phyloP scores from a whole-genome alignment of 2,888 invertebrate genomes.

The Scaeva pyrastri region DNA sequence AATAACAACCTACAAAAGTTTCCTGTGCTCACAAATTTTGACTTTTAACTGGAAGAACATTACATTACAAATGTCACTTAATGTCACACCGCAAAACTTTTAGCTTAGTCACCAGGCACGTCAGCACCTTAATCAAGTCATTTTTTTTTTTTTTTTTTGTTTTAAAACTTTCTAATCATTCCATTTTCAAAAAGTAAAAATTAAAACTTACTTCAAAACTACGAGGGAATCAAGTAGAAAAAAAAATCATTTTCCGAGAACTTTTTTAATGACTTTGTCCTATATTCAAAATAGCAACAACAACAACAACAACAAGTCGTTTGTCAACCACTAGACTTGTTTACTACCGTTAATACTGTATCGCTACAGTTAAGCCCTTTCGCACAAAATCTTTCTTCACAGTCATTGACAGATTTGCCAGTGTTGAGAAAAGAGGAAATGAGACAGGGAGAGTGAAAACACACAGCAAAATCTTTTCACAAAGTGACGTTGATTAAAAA shows the following conservation, averaged over 20 bases:
- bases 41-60: not conserved
- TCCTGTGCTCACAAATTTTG: not conserved
- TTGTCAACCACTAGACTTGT: not conserved
- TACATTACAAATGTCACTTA: not conserved
- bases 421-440: not conserved
- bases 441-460: not conserved
- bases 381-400: slow-evolving; percentile 2
- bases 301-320: slow-evolving; percentile 7
- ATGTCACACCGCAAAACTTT: not conserved
- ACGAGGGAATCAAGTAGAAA: not conserved
- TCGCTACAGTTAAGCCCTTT: not conserved
- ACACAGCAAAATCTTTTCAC: slow-evolving; percentile 14
- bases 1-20: not conserved
- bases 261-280: slow-evolving; percentile 24
- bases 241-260: slow-evolving; percentile 12
- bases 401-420: slow-evolving; percentile 28
- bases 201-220: slow-evolving; percentile 32
- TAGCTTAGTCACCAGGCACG: too few species aligned
- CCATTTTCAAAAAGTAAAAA: slow-evolving; percentile 48
- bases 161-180: slow-evolving; percentile 62
- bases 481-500: slow-evolving; percentile 71
- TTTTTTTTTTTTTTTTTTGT: not conserved
- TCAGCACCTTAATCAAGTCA: slow-evolving; percentile 50
- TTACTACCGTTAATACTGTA: not conserved
- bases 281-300: not conserved